These are phyloP conservation scores for Riparia riparia DNA, from an alignment of 2,113 vertebrate genomes.

Conservation along the genomic window DNA sequence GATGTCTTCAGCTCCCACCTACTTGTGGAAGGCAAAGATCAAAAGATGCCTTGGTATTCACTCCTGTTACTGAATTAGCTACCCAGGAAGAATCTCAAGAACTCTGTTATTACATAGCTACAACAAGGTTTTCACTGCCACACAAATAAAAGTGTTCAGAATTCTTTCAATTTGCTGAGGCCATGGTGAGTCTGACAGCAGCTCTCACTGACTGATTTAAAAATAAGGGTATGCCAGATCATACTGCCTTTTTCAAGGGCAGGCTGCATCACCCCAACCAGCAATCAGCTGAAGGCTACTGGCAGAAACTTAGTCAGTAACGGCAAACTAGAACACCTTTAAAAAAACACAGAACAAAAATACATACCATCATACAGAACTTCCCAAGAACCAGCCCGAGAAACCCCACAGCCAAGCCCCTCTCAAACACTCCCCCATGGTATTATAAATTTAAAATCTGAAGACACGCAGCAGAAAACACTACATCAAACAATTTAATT, in stretches of 20 bases:
- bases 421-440: not conserved
- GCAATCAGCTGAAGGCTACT: not conserved
- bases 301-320: not conserved
- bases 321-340: not conserved
- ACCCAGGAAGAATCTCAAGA: not conserved
- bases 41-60: not conserved
- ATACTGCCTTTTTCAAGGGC: not conserved
- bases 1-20: not conserved
- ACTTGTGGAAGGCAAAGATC: not conserved
- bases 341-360: too few relatives aligned
- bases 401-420: not conserved
- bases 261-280: not conserved
- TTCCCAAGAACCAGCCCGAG: not conserved
- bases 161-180: not conserved
- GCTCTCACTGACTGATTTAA: not conserved
- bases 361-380: not conserved
- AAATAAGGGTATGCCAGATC: not conserved
- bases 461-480: not conserved
- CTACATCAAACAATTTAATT: not conserved
- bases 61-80: not conserved
- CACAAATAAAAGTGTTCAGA: not conserved
- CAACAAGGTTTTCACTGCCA: not conserved
- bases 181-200: not conserved
- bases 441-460: not conserved
- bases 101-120: not conserved